phyloP scores from a whole-genome alignment of 2,888 invertebrate genomes.

The Hedya salicella region DNA sequence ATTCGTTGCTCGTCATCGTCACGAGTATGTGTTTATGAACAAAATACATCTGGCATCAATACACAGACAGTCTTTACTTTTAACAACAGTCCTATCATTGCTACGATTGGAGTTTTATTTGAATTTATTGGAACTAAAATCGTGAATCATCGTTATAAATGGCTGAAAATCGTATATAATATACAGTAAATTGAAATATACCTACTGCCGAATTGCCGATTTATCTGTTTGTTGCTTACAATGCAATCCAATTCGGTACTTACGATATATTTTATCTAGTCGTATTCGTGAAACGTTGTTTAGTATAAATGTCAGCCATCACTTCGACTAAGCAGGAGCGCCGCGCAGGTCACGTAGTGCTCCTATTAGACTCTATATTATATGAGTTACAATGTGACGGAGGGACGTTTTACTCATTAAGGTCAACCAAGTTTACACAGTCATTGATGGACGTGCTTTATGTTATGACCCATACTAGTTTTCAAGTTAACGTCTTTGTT shows the following conservation, averaged over 20 bases:
- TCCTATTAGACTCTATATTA: conserved; percentile 42
- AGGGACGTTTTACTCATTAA: conserved; percentile 75
- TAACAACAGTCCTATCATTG: background rate
- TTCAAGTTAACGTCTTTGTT: conserved; percentile 9
- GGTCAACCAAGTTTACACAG: conserved; percentile 58
- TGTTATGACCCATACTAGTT: conserved; percentile 7
- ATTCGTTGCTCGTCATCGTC: conserved; percentile 17
- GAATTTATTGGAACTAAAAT: no score
- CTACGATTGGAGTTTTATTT: background rate
- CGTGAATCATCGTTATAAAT: no score
- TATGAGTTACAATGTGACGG: conserved; percentile 45
- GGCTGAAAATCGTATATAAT: no score
- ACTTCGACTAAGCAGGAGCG: conserved; percentile 46
- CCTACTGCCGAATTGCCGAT: background rate
- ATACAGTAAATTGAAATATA: no score
- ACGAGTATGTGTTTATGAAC: conserved; percentile 1
- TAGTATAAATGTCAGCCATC: background rate
- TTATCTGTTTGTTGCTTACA: background rate
- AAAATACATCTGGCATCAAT: background rate
- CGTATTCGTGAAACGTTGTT: background rate
- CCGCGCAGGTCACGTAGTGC: conserved; percentile 44
- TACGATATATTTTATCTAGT: background rate
- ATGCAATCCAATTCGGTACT: background rate
- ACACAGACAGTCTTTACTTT: background rate
- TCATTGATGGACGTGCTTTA: conserved; percentile 10